Percentiles rank a stretch among this genome's conserved stretches.
phyloP scores from a whole-genome alignment of 2,888 invertebrate species.

The Rotaria sp. region DNA sequence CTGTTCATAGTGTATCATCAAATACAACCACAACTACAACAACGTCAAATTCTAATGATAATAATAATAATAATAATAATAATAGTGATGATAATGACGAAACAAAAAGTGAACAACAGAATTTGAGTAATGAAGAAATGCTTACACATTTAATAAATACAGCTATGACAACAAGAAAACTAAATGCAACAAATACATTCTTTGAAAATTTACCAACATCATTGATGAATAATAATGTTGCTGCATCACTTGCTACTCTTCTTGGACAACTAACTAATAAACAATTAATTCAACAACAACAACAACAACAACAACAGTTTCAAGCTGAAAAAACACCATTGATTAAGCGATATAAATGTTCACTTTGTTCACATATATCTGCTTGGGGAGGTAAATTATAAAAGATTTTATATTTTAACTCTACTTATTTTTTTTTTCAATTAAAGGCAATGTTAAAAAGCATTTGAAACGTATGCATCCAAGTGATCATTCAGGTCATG shows the following conservation, averaged over 20 bases:
- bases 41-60: background rate
- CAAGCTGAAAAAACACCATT: background rate
- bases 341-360: constrained; percentile 23
- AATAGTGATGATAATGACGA: background rate
- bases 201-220: background rate
- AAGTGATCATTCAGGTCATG: background rate
- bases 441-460: constrained; percentile 8
- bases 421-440: background rate
- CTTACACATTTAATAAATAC: constrained; percentile 13
- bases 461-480: constrained; percentile 24
- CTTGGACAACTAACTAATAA: constrained; percentile 19
- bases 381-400: constrained; percentile 3
- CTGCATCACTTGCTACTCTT: constrained; percentile 6
- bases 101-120: background rate
- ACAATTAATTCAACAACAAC: background rate
- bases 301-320: background rate
- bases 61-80: background rate
- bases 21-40: background rate
- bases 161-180: constrained; percentile 2
- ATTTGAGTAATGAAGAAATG: constrained; percentile 1
- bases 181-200: background rate
- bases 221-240: background rate
- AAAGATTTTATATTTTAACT: background rate
- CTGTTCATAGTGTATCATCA: background rate
- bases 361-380: background rate